These are phyloP conservation scores for Plestiodon gilberti DNA, from an alignment of 2,113 vertebrate genomes.

Conservation along the genomic window DNA sequence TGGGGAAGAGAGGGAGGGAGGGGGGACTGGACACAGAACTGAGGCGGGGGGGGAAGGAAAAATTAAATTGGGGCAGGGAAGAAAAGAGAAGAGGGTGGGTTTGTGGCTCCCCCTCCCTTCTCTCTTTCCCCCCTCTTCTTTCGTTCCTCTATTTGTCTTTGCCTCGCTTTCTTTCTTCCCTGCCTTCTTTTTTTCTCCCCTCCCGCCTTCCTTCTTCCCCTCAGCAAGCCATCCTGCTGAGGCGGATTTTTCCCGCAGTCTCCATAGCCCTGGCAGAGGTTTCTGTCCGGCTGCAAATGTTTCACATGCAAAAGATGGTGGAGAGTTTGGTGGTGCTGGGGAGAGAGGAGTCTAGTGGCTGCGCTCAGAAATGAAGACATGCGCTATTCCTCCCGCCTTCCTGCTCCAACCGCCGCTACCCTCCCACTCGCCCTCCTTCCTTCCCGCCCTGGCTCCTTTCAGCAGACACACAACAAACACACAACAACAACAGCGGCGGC, in stretches of 20 bases:
- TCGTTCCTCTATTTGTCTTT: background rate
- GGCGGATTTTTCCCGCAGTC: slow-evolving; percentile 87
- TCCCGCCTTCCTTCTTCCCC: slow-evolving; percentile 24
- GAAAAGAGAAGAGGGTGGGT: slow-evolving; percentile 10
- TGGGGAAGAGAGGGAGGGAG: background rate
- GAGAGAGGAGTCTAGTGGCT: slow-evolving; percentile 73
- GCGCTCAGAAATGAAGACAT: slow-evolving; percentile 84
- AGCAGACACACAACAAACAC: slow-evolving; percentile 32
- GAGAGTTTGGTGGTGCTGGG: slow-evolving; percentile 81
- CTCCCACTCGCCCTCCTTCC: slow-evolving; percentile 47
- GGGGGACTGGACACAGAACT: slow-evolving; percentile 65
- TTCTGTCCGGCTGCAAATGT: slow-evolving; percentile 81
- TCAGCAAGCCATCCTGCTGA: slow-evolving; percentile 82
- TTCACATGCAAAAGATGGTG: slow-evolving; percentile 87
- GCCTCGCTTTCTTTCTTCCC: background rate
- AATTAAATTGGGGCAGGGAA: background rate
- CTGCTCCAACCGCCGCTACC: slow-evolving; percentile 30
- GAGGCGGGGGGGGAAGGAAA: slow-evolving; percentile 7
- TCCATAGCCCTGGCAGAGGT: slow-evolving; percentile 85
- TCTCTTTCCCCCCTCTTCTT: background rate
- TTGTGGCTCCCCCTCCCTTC: background rate
- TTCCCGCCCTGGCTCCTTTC: slow-evolving; percentile 38
- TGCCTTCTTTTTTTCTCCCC: slow-evolving; percentile 3
- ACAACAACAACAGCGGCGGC: too few relatives aligned
- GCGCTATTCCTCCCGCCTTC: slow-evolving; percentile 77